Evolutionary conservation across 2,113 vertebrate genomes (phyloP), one percentile per base, ranked within the genome.

Genomic region (Addax nasomaculatus): DNA sequence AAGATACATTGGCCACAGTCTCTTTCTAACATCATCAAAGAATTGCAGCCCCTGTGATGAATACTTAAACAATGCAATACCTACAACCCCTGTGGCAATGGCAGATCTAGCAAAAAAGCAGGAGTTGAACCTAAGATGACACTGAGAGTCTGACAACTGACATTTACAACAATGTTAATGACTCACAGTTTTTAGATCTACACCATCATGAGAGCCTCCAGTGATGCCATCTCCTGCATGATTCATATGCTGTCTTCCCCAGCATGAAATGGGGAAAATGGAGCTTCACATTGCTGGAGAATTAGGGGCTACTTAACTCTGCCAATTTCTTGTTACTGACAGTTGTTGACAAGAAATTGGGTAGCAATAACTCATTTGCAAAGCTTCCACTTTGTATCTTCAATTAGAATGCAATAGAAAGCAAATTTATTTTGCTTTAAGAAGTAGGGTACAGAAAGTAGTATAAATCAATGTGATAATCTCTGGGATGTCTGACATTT

Each of bases 91-190:
- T 83, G 89, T 92, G 92, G 95, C 0, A 25, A 98, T 95, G 97
- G 93, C 88, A 98, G 93, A 93, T 94, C 97, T 95, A 7, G 2
- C 55, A 94, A 85, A 97, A 81, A 98, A 96, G 86, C 76, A 3
- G 3, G 87, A 93, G 67, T 91, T 96, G 95, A 97, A 84, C 78
- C 15, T 25, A 96, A 96, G 95, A 96, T 97, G 96, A 98, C 94
- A 94, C 0, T 1, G 91, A 90, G 76, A 98, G 88, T 95, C 95
- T 98, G 97, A 96, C 60, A n/a, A 96, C 89, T 97, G 98, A 97
- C 96, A 95, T 98, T 96, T 98, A 94, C 97, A 89, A 93, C 89
- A 95, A 83, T 96, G 49, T 79, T 88, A 97, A 93, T 94, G 88
- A 98, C 93, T 97, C 90, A 89, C 85, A 93, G 39, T 89, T 97